phyloP scores from a whole-genome alignment of 2,888 invertebrate species.

The Phorcus lineatus region DNA sequence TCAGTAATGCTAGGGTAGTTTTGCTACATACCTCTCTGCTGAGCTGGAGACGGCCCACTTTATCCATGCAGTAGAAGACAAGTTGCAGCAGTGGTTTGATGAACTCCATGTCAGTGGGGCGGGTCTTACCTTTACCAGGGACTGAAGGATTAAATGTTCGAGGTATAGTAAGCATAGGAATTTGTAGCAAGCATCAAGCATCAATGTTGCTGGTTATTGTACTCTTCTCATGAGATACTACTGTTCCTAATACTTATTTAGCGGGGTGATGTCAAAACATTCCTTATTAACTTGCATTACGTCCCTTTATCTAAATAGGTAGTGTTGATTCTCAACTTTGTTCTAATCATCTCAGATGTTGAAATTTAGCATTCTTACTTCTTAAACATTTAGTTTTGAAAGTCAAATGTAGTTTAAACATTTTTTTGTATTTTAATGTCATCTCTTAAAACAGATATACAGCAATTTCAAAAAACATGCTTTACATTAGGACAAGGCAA shows the following conservation, averaged over 20 bases:
- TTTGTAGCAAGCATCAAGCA: background rate
- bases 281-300: background rate
- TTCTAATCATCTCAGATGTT: too few relatives aligned
- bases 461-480: too few relatives aligned
- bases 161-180: too few relatives aligned
- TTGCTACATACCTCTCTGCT: constrained; percentile 87
- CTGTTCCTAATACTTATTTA: too few relatives aligned
- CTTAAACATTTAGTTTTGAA: too few relatives aligned
- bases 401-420: too few relatives aligned
- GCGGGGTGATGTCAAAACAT: background rate
- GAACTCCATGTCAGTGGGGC: constrained; percentile 81
- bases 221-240: background rate
- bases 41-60: constrained; percentile 88
- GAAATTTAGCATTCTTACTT: too few relatives aligned
- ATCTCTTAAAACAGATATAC: too few relatives aligned
- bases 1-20: too few relatives aligned
- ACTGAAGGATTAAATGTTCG: constrained; percentile 58
- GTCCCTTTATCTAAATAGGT: background rate
- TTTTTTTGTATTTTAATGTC: too few relatives aligned
- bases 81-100: constrained; percentile 89
- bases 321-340: too few relatives aligned
- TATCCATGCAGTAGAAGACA: constrained; percentile 94
- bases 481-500: too few relatives aligned
- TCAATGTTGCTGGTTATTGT: background rate
- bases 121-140: constrained; percentile 72